These are phyloP conservation scores for Cerastis rubricosa DNA, from an alignment of 2,888 invertebrate species.

Conservation along the genomic window DNA sequence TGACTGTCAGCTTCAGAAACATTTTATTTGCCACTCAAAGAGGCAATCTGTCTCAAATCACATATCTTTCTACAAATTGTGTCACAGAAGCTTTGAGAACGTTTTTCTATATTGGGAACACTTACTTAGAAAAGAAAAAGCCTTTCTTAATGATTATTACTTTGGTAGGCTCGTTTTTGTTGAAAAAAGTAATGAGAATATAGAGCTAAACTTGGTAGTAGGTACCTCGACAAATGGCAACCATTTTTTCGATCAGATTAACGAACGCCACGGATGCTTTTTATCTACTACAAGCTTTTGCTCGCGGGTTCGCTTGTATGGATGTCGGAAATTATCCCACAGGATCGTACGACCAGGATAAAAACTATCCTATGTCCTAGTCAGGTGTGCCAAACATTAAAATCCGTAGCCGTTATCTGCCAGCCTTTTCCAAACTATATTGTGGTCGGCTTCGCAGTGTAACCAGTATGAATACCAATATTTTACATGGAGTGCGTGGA, in stretches of 20 bases:
- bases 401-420: neutral
- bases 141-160: conserved; percentile 32
- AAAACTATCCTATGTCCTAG: neutral
- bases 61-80: conserved; percentile 29
- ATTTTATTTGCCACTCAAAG: conserved; percentile 33
- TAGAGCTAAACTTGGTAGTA: neutral
- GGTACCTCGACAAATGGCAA: neutral
- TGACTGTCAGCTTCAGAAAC: conserved; percentile 6
- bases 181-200: conserved; percentile 20
- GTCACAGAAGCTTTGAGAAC: conserved; percentile 8
- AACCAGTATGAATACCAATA: neutral
- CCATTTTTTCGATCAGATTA: neutral
- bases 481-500: neutral
- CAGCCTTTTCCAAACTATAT: neutral
- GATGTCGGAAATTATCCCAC: neutral
- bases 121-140: conserved; percentile 8
- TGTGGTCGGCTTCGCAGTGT: neutral
- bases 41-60: conserved; percentile 34
- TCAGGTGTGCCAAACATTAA: neutral
- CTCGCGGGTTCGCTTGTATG: neutral
- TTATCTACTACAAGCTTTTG: neutral
- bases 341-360: neutral
- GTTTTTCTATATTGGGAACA: conserved; percentile 17
- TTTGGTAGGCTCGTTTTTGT: conserved; percentile 6
- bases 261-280: neutral